Evolutionary conservation across 2,113 vertebrate genomes (phyloP).

Genomic region (Saguinus imperator): DNA sequence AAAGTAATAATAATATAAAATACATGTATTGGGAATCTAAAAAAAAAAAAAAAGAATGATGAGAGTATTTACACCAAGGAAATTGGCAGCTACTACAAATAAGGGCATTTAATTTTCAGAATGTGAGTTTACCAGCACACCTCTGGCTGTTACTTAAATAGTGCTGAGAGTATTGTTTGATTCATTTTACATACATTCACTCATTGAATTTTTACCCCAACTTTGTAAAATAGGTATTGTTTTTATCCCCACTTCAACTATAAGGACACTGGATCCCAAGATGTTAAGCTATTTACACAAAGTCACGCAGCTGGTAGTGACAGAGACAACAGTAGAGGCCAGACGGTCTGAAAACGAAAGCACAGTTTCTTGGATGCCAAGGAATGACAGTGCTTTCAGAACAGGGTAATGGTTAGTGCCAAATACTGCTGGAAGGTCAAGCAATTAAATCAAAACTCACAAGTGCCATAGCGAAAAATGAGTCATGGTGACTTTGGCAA

Average conservation of each 20-base stretch:
- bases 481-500: neutral
- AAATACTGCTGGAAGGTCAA: conserved; percentile 10
- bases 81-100: neutral
- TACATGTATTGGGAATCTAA: too few relatives aligned
- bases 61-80: neutral
- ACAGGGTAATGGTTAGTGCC: neutral
- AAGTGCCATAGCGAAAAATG: neutral
- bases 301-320: neutral
- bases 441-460: neutral
- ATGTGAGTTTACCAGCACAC: neutral
- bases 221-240: neutral
- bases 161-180: neutral
- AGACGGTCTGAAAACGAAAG: neutral
- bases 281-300: neutral
- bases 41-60: neutral
- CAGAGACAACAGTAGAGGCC: neutral
- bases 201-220: neutral
- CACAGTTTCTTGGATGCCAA: neutral
- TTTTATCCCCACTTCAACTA: neutral
- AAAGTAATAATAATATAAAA: too few relatives aligned
- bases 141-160: neutral
- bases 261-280: neutral
- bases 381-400: neutral
- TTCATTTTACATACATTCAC: too few relatives aligned
- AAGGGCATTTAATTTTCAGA: neutral